These are phyloP conservation scores for Alectoris magna DNA, from an alignment of 2,797 vertebrate genomes.

Conservation along the genomic window DNA sequence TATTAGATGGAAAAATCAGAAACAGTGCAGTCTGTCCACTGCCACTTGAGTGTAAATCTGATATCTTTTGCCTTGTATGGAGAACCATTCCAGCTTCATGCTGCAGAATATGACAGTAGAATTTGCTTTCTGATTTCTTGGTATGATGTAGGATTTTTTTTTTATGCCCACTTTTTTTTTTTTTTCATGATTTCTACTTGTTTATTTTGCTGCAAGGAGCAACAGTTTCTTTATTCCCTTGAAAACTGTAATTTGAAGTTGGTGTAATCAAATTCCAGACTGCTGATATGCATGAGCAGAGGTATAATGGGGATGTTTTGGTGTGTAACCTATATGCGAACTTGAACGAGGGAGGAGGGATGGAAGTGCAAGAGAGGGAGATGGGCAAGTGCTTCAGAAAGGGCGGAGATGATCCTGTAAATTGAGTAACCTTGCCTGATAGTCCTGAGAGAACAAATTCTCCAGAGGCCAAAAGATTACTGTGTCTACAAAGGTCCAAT, in stretches of 20 bases:
- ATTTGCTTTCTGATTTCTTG: not conserved
- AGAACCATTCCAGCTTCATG: not conserved
- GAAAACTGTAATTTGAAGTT: slow-evolving; percentile 42
- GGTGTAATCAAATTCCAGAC: not conserved
- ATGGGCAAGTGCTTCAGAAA: slow-evolving; percentile 22
- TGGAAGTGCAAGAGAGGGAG: not conserved
- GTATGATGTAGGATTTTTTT: not conserved
- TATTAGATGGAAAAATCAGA: not conserved
- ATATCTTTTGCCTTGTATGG: not conserved
- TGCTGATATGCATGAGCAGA: not conserved
- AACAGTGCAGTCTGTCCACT: fast-evolving
- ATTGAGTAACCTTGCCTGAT: slow-evolving; percentile 55
- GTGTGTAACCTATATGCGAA: slow-evolving; percentile 64
- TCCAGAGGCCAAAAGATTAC: slow-evolving; percentile 35
- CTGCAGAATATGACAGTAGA: not conserved
- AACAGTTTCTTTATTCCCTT: not conserved
- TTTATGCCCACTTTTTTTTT: not conserved
- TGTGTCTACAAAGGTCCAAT: slow-evolving; percentile 31
- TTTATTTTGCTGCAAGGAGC: not conserved
- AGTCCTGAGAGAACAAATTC: not conserved
- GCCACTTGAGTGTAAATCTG: not conserved
- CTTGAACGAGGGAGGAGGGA: slow-evolving; percentile 6
- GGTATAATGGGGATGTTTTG: slow-evolving; percentile 21
- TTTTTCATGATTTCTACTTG: not conserved
- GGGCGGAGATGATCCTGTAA: slow-evolving; percentile 8